phyloP scores from a whole-genome alignment of 2,113 vertebrate genomes.

The Cacatua alba region DNA sequence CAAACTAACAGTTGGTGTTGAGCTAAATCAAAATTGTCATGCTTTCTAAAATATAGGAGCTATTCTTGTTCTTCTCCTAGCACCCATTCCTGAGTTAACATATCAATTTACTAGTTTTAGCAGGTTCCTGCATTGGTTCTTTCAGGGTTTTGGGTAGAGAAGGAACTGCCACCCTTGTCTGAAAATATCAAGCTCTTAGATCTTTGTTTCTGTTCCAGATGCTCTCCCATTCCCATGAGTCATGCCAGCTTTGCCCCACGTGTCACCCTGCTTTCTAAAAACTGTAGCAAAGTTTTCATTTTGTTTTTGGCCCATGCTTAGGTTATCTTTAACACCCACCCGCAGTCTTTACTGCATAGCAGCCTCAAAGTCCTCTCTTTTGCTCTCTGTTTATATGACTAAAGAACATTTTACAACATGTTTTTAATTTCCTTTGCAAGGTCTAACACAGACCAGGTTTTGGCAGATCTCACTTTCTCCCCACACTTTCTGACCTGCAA shows the following conservation, averaged over 20 bases:
- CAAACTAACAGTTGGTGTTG: not conserved
- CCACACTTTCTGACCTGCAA: not conserved
- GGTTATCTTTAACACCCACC: not conserved
- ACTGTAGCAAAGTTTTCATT: not conserved
- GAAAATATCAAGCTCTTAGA: not conserved
- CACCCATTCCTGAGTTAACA: not conserved
- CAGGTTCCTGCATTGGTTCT: not conserved
- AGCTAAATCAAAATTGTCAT: not conserved
- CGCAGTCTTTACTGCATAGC: not conserved
- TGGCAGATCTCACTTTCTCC: slow-evolving; percentile 13
- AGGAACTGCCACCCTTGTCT: not conserved
- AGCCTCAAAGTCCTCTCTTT: not conserved
- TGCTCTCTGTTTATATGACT: not conserved
- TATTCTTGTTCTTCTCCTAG: not conserved
- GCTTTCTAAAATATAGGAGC: not conserved
- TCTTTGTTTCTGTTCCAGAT: not conserved
- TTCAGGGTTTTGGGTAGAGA: not conserved
- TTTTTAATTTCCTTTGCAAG: slow-evolving; percentile 59
- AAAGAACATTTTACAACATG: slow-evolving; percentile 20
- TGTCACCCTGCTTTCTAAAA: not conserved
- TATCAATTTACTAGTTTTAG: not conserved
- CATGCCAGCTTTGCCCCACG: not conserved
- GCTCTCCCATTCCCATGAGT: not conserved
- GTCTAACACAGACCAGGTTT: not conserved
- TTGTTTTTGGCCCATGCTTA: not conserved